Percentiles rank a stretch among this genome's conserved stretches.
phyloP scores from a whole-genome alignment of 2,888 invertebrate species.

The Pollenia labialis region DNA sequence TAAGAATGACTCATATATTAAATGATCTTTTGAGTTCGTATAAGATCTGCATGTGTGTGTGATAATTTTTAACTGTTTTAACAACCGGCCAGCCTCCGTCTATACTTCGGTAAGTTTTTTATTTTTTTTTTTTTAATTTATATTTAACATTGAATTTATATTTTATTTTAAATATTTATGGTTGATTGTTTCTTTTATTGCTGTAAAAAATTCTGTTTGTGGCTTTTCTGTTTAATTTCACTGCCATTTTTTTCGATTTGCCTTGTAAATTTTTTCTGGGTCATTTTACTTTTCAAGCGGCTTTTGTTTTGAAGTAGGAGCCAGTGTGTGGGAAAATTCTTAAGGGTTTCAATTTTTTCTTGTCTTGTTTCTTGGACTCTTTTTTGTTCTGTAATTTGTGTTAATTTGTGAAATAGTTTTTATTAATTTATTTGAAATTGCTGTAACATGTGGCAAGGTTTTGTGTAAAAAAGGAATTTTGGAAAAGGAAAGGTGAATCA shows the following conservation, averaged over 20 bases:
- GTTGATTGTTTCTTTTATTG: conserved; percentile 36
- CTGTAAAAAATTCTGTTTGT: conserved; percentile 41
- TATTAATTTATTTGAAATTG: conserved; percentile 58
- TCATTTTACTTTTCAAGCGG: conserved; percentile 64
- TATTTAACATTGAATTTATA: conserved; percentile 50
- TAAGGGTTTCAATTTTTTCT: conserved; percentile 47
- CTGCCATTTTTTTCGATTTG: conserved; percentile 35
- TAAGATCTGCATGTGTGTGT: background rate
- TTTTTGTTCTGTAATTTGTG: conserved; percentile 50
- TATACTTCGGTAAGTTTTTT: conserved; percentile 45
- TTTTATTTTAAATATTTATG: conserved; percentile 57
- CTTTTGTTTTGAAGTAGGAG: conserved; percentile 69
- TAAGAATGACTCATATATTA: conserved; percentile 32
- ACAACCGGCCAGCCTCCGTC: conserved; percentile 25
- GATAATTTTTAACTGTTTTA: conserved; percentile 37
- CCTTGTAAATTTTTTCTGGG: conserved; percentile 54
- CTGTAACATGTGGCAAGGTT: conserved; percentile 31
- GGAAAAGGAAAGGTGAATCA: conserved; percentile 58
- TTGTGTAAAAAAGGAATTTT: conserved; percentile 45
- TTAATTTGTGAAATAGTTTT: conserved; percentile 69
- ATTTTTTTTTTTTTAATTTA: conserved; percentile 9
- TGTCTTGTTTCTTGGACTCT: background rate
- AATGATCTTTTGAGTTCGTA: background rate
- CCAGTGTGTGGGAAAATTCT: conserved; percentile 71
- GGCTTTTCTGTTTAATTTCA: conserved; percentile 69